These are phyloP conservation scores for Aproaerema taeniolella DNA, from an alignment of 2,888 invertebrate genomes.

Conservation along the genomic window DNA sequence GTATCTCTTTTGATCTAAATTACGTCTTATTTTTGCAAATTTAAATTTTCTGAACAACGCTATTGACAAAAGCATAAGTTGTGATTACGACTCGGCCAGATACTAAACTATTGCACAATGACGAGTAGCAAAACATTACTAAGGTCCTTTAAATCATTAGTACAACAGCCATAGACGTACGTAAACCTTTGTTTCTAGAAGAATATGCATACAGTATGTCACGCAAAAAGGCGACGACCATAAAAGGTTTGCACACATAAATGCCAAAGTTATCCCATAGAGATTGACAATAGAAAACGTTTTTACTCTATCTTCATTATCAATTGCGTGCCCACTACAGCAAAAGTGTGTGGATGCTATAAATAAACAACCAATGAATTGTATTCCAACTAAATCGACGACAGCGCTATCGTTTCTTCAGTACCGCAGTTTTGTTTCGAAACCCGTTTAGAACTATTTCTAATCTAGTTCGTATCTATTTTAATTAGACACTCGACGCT, in stretches of 20 bases:
- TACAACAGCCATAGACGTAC: no score
- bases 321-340: constrained; percentile 30
- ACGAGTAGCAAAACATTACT: no score
- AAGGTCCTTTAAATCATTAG: no score
- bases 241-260: constrained; percentile 49
- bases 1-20: no score
- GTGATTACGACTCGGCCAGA: no score
- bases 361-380: constrained; percentile 37
- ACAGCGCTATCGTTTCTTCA: constrained; percentile 28
- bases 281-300: constrained; percentile 14
- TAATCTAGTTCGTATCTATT: constrained; percentile 59
- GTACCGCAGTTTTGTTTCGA: constrained; percentile 40
- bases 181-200: no score
- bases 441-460: constrained; percentile 51
- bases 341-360: constrained; percentile 19
- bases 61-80: no score
- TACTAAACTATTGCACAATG: no score
- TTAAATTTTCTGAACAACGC: no score
- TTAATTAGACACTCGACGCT: constrained; percentile 45
- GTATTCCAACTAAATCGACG: constrained; percentile 32
- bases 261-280: constrained; percentile 34
- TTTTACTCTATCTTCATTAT: constrained; percentile 24
- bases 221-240: constrained; percentile 43
- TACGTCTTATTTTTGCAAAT: no score
- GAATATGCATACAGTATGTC: constrained; percentile 26